Evolutionary conservation across 1,140 invertebrate species (phyloP).

Genomic region (Bombus balteatus): DNA sequence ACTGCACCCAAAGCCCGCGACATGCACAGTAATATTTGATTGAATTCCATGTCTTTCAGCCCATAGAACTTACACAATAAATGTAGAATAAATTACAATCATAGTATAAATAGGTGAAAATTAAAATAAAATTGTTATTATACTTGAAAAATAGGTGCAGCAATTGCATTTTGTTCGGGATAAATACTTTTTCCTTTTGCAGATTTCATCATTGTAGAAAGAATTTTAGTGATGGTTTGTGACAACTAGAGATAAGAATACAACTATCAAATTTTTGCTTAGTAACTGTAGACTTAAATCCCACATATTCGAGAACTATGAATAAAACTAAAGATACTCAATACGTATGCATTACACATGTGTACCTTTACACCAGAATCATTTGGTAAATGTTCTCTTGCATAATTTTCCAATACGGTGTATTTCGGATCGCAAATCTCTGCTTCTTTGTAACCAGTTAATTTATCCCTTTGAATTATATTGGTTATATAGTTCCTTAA

Average conservation of each 20-base stretch:
- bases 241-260: conserved; percentile 61
- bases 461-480: conserved; percentile 59
- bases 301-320: neutral
- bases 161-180: conserved; percentile 68
- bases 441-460: conserved; percentile 66
- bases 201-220: conserved; percentile 55
- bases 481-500: conserved; percentile 61
- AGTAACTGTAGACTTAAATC: neutral
- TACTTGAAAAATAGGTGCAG: conserved; percentile 71
- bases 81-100: neutral
- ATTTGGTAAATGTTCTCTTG: conserved; percentile 61
- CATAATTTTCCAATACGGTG: conserved; percentile 63
- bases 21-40: conserved; percentile 73
- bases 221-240: conserved; percentile 61
- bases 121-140: neutral
- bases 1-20: conserved; percentile 69
- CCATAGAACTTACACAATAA: conserved; percentile 66
- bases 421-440: conserved; percentile 69
- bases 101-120: neutral
- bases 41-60: conserved; percentile 72
- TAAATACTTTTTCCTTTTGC: conserved; percentile 53
- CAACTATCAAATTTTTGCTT: neutral
- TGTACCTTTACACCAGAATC: conserved; percentile 63
- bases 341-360: neutral
- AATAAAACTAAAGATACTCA: neutral